phyloP scores from a whole-genome alignment of 2,888 invertebrate genomes.

The Ditylenchus weischeri region DNA sequence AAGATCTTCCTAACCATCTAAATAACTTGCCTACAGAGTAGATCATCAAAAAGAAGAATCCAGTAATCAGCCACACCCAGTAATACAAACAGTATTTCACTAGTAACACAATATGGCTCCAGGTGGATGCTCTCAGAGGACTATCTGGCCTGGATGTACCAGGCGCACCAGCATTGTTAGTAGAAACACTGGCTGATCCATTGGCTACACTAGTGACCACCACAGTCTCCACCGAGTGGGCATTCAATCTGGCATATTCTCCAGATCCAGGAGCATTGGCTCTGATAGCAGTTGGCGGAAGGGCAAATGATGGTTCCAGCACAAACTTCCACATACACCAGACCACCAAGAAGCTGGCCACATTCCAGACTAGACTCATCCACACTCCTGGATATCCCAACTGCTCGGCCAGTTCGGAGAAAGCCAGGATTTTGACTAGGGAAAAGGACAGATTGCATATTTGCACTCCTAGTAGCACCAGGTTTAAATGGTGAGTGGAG shows the following conservation, averaged over 20 bases:
- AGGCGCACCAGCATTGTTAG: constrained; percentile 1
- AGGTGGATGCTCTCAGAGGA: constrained; percentile 13
- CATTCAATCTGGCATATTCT: constrained; percentile 6
- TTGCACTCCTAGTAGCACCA: constrained; percentile 11
- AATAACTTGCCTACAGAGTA: constrained; percentile 47
- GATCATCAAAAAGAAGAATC: constrained; percentile 50
- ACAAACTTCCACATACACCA: constrained; percentile 33
- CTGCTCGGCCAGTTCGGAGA: constrained; percentile 42
- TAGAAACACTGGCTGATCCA: not conserved
- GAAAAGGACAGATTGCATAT: constrained; percentile 27
- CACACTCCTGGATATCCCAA: constrained; percentile 44
- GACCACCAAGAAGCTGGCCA: constrained; percentile 20
- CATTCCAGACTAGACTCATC: constrained; percentile 26
- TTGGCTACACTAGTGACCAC: not conserved
- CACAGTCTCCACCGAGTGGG: constrained; percentile 8
- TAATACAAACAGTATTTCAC: constrained; percentile 45
- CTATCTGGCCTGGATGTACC: constrained; percentile 5
- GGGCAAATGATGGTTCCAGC: not conserved
- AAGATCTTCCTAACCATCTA: too few species aligned
- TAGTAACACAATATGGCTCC: constrained; percentile 41
- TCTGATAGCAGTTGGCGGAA: not conserved
- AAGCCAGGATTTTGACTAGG: constrained; percentile 48
- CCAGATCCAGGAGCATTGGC: not conserved
- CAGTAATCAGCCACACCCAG: constrained; percentile 49
- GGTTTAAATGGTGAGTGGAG: not conserved